Conservation (phyloP, 92 coral and sea anemone genomes). For the Porites lobata region DNA sequence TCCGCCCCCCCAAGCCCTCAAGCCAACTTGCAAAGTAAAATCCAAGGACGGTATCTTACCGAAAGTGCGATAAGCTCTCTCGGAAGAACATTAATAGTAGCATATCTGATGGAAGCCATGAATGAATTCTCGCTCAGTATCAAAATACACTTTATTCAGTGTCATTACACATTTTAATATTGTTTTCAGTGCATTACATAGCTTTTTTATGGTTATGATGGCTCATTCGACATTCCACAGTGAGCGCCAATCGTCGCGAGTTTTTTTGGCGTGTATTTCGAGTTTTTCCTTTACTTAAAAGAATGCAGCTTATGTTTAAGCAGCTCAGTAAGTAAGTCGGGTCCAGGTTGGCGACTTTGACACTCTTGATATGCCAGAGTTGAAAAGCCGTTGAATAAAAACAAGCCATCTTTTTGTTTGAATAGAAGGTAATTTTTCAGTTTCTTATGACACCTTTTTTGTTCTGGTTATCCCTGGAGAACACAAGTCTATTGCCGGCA, state of each 20-base stretch:
- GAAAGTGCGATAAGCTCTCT: constrained; percentile 10
- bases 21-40: neutral
- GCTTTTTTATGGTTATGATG: neutral
- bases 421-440: neutral
- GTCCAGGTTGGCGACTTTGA: neutral
- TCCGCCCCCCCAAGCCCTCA: constrained; percentile 24
- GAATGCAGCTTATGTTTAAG: neutral
- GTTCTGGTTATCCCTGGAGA: constrained; percentile 15
- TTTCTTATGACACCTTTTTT: neutral
- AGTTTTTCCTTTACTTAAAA: neutral
- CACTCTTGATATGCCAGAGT: neutral
- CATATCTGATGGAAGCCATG: neutral
- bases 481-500: neutral
- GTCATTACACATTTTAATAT: too few relatives aligned
- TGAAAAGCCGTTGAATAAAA: neutral
- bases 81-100: neutral
- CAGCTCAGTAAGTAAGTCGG: neutral
- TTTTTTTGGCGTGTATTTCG: neutral
- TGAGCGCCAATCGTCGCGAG: neutral
- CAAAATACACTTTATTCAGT: neutral
- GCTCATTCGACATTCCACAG: neutral
- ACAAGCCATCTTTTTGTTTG: neutral
- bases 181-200: neutral
- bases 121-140: neutral
- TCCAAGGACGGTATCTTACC: neutral